Percentiles rank a stretch among this genome's conserved stretches.
phyloP scores from a whole-genome alignment of 2,113 vertebrate species.

The Xenopus borealis region DNA sequence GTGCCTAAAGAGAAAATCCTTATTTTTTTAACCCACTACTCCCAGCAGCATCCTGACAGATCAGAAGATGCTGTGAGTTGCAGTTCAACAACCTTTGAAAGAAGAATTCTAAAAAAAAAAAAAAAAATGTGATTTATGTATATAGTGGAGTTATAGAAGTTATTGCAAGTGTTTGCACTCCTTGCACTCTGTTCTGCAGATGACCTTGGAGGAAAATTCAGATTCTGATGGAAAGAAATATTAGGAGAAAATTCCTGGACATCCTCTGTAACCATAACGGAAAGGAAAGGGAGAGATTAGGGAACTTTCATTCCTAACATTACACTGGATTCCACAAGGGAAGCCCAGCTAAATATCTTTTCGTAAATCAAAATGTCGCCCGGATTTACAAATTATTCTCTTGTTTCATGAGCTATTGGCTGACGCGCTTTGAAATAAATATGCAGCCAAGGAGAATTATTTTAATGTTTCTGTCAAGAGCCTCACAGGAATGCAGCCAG shows the following conservation, averaged over 20 bases:
- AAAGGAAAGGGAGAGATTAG: background rate
- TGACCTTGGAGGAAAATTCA: background rate
- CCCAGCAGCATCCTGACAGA: too few relatives aligned
- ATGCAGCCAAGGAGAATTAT: conserved; percentile 10
- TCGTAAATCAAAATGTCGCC: conserved; percentile 17
- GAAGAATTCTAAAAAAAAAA: too few relatives aligned
- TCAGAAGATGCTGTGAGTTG: too few relatives aligned
- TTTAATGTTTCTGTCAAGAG: conserved; percentile 9
- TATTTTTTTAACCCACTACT: too few relatives aligned
- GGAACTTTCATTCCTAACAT: background rate
- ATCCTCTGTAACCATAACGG: background rate
- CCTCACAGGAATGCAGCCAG: background rate
- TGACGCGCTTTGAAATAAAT: background rate
- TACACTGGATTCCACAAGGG: background rate
- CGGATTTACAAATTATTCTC: conserved; percentile 3
- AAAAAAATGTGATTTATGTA: background rate
- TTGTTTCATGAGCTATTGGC: conserved; percentile 7
- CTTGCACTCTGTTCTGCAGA: background rate
- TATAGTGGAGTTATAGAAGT: background rate
- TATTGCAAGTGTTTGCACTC: background rate
- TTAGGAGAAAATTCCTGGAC: conserved; percentile 3
- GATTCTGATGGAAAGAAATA: background rate
- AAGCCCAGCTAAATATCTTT: background rate
- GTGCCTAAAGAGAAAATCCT: too few relatives aligned
- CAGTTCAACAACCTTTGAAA: background rate